A percentile compares a stretch with the other conserved stretches of the same genome.
phyloP scores from a whole-genome alignment of 2,888 invertebrate genomes.

The Hypomecis atomaria region DNA sequence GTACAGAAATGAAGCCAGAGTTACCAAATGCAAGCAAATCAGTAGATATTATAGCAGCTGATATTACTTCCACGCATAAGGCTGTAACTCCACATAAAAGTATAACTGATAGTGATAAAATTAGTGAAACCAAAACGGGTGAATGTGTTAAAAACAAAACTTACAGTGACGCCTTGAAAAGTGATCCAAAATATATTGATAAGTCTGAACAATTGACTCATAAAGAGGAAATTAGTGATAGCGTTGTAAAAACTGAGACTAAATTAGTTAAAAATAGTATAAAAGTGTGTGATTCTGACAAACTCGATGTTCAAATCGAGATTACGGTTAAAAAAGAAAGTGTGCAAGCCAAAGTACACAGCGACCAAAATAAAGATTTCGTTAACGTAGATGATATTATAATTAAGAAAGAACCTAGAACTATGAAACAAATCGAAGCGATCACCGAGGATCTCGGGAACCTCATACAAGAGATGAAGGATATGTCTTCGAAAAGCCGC shows the following conservation, averaged over 20 bases:
- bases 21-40: constrained; percentile 7
- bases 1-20: not conserved
- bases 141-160: constrained; percentile 33
- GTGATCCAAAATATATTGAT: constrained; percentile 52
- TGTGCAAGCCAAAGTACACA: constrained; percentile 48
- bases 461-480: constrained; percentile 72
- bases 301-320: constrained; percentile 56
- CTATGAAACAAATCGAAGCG: constrained; percentile 70
- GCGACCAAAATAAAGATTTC: constrained; percentile 49
- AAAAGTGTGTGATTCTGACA: constrained; percentile 55
- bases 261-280: constrained; percentile 60
- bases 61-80: constrained; percentile 6
- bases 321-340: constrained; percentile 59
- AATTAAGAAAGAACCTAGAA: constrained; percentile 54
- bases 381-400: constrained; percentile 52
- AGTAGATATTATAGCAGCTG: not conserved
- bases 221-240: constrained; percentile 56
- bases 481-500: constrained; percentile 54
- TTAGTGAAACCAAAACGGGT: constrained; percentile 24
- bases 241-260: constrained; percentile 58
- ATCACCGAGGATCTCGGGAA: constrained; percentile 75
- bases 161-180: constrained; percentile 56
- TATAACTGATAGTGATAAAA: constrained; percentile 22
- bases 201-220: constrained; percentile 59
- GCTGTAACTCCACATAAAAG: constrained; percentile 16